Evolutionary conservation across 2,113 vertebrate genomes (phyloP).

Genomic region (Mormyrus iriodes): DNA sequence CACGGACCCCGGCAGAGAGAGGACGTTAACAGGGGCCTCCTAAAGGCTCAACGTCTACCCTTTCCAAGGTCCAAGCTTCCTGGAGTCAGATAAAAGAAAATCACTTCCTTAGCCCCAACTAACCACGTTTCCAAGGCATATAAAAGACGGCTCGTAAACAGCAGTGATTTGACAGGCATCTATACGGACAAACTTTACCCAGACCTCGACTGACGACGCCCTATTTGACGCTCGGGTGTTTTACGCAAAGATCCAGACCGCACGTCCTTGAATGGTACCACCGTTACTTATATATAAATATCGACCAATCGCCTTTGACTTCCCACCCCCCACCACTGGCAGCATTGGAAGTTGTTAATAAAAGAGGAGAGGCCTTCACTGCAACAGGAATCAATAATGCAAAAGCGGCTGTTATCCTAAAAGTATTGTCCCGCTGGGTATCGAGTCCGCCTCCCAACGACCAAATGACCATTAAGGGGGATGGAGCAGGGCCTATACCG

Average conservation of each 20-base stretch:
- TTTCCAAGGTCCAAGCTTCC: background rate
- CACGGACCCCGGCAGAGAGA: background rate
- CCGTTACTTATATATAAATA: slow-evolving; percentile 51
- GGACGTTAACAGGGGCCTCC: background rate
- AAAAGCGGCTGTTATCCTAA: slow-evolving; percentile 65
- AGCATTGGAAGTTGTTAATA: slow-evolving; percentile 58
- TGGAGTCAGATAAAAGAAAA: background rate
- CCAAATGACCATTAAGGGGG: slow-evolving; percentile 31
- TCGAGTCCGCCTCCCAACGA: slow-evolving; percentile 26
- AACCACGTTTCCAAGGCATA: background rate
- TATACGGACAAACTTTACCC: background rate
- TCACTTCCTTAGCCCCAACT: background rate
- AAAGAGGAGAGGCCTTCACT: slow-evolving; percentile 45
- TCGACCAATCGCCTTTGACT: slow-evolving; percentile 39
- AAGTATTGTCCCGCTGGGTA: slow-evolving; percentile 58
- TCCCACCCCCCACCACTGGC: slow-evolving; percentile 40
- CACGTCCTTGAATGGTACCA: background rate
- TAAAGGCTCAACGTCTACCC: background rate
- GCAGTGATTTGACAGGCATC: background rate
- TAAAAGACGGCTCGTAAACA: background rate
- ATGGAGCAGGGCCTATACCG: slow-evolving; percentile 22
- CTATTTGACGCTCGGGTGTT: background rate
- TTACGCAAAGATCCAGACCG: background rate
- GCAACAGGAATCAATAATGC: slow-evolving; percentile 58
- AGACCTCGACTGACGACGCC: background rate